A percentile compares a stretch with the other conserved stretches of the same genome.
phyloP scores from a whole-genome alignment of 2,797 vertebrate species.

The Hydrophis major region DNA sequence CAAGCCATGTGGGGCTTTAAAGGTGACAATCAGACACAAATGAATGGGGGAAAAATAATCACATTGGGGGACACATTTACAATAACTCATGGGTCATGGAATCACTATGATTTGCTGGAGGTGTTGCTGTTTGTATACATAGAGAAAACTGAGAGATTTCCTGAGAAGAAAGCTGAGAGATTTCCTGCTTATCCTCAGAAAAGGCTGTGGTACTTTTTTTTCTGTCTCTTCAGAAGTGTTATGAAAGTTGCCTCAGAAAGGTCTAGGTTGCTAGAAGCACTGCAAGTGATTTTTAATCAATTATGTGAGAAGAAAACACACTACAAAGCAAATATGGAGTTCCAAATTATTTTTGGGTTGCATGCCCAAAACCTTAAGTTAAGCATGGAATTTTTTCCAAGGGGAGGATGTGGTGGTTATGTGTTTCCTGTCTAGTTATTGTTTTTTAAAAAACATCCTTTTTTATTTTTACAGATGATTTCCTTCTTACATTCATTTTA shows the following conservation, averaged over 20 bases:
- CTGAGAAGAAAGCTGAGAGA: background rate
- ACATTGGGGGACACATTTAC: background rate
- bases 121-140: background rate
- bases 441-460: background rate
- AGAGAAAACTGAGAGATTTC: background rate
- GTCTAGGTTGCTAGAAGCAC: background rate
- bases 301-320: background rate
- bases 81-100: background rate
- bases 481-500: background rate
- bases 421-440: background rate
- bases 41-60: background rate
- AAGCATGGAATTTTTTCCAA: background rate
- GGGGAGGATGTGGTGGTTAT: too few relatives aligned
- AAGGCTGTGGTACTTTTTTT: background rate
- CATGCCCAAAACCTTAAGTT: background rate
- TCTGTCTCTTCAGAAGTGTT: background rate
- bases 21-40: background rate
- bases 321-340: background rate
- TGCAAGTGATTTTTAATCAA: background rate
- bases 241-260: background rate
- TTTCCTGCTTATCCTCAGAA: background rate
- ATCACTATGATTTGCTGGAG: background rate
- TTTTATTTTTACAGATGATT: background rate
- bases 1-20: background rate
- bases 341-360: background rate